Evolutionary conservation across 2,888 invertebrate genomes (phyloP).

Genomic region (Drosophila kuntzei): DNA sequence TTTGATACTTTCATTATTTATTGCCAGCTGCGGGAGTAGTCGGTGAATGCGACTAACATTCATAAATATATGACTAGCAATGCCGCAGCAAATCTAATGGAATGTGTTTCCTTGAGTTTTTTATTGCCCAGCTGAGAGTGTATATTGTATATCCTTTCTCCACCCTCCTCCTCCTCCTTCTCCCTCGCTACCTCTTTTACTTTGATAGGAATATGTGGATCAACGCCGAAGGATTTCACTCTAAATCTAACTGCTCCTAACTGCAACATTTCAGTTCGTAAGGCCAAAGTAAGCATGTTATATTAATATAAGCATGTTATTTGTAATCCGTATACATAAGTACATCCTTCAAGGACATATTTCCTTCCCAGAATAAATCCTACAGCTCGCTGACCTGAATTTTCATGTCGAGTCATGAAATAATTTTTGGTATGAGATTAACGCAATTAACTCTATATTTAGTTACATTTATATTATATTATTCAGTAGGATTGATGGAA

Average conservation of each 20-base stretch:
- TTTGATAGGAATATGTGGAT: background rate
- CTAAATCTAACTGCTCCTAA: background rate
- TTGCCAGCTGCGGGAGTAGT: conserved; percentile 63
- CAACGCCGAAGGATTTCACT: background rate
- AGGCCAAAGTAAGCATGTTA: background rate
- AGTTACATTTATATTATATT: background rate
- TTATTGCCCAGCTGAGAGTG: conserved; percentile 72
- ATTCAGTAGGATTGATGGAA: background rate
- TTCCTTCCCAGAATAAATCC: background rate
- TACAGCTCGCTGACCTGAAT: background rate
- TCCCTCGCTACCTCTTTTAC: background rate
- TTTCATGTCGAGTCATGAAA: conserved; percentile 8
- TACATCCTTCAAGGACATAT: background rate
- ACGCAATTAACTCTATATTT: conserved; percentile 18
- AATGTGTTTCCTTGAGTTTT: conserved; percentile 73
- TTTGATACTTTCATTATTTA: conserved; percentile 77
- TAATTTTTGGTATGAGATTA: conserved; percentile 5
- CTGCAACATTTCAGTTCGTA: background rate
- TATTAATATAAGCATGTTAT: background rate
- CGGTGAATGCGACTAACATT: conserved; percentile 45
- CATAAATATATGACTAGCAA: conserved; percentile 60
- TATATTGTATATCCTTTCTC: conserved; percentile 17
- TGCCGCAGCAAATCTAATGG: conserved; percentile 69
- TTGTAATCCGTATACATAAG: background rate
- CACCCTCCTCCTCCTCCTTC: background rate